Evolutionary conservation across 2,113 vertebrate genomes (phyloP).

Genomic region (Eclectus roratus): DNA sequence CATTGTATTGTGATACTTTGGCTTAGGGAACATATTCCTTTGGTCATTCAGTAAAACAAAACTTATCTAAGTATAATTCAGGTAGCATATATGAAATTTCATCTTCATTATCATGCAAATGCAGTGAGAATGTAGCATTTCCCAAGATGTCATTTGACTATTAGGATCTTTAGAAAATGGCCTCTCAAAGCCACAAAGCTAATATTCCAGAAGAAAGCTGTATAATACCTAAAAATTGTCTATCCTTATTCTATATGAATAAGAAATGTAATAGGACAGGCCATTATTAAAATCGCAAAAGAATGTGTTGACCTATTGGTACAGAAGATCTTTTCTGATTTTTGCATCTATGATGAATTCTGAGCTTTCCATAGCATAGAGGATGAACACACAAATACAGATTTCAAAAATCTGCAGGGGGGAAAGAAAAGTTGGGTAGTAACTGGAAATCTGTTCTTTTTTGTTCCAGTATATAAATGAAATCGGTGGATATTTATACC

Average conservation of each 20-base stretch:
- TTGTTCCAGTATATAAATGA: background rate
- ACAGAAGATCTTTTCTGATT: slow-evolving; percentile 24
- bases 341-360: slow-evolving; percentile 35
- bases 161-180: slow-evolving; percentile 70
- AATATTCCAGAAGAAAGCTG: slow-evolving; percentile 61
- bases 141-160: slow-evolving; percentile 68
- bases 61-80: slow-evolving; percentile 63
- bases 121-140: slow-evolving; percentile 53
- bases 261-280: slow-evolving; percentile 58
- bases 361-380: background rate
- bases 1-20: background rate
- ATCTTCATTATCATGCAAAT: slow-evolving; percentile 70
- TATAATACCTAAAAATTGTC: slow-evolving; percentile 63
- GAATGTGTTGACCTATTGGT: slow-evolving; percentile 58
- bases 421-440: background rate
- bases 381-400: slow-evolving; percentile 16
- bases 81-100: slow-evolving; percentile 53
- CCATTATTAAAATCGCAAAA: slow-evolving; percentile 53
- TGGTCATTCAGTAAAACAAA: slow-evolving; percentile 63
- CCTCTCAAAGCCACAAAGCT: slow-evolving; percentile 67
- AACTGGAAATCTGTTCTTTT: slow-evolving; percentile 8
- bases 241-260: slow-evolving; percentile 58
- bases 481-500: background rate
- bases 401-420: slow-evolving; percentile 39
- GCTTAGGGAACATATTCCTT: slow-evolving; percentile 45